phyloP scores from a whole-genome alignment of 2,113 vertebrate genomes.

The Tonatia bakeri region DNA sequence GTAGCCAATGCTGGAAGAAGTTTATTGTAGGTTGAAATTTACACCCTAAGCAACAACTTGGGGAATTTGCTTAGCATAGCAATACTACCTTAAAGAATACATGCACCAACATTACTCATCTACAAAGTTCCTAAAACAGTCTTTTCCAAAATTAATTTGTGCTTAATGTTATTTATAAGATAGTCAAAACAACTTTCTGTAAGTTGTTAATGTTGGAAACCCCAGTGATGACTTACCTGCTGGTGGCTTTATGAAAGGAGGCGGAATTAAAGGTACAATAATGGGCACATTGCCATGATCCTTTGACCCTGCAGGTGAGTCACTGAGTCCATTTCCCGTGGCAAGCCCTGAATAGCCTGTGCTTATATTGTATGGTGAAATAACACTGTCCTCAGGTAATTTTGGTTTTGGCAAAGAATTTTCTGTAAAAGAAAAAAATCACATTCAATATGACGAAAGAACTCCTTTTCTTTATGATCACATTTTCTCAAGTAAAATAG shows the following conservation, averaged over 20 bases:
- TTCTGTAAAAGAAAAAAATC: conserved; percentile 86
- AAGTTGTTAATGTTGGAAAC: conserved; percentile 29
- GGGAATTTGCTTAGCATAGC: not conserved
- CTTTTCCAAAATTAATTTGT: conserved; percentile 20
- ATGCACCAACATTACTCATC: not conserved
- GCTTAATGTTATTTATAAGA: not conserved
- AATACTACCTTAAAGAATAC: conserved; percentile 34
- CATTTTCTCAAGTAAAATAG: conserved; percentile 31
- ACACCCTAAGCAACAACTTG: not conserved
- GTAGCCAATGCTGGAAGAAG: not conserved
- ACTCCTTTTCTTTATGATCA: conserved; percentile 56
- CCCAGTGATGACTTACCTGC: conserved; percentile 87
- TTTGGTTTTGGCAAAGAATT: conserved; percentile 98
- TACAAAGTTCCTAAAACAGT: not conserved
- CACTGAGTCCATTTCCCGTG: conserved; percentile 92
- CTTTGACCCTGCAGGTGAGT: conserved; percentile 90
- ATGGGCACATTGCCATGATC: conserved; percentile 96
- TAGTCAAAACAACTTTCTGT: not conserved
- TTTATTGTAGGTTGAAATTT: not conserved
- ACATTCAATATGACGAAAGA: conserved; percentile 67
- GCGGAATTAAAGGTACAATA: conserved; percentile 96
- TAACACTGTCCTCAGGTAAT: conserved; percentile 89
- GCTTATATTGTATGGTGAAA: conserved; percentile 92
- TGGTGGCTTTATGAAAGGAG: conserved; percentile 97
- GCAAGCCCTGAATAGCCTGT: conserved; percentile 90